Evolutionary conservation across 2,888 invertebrate species (phyloP).

Genomic region (Leptopilina myrica): DNA sequence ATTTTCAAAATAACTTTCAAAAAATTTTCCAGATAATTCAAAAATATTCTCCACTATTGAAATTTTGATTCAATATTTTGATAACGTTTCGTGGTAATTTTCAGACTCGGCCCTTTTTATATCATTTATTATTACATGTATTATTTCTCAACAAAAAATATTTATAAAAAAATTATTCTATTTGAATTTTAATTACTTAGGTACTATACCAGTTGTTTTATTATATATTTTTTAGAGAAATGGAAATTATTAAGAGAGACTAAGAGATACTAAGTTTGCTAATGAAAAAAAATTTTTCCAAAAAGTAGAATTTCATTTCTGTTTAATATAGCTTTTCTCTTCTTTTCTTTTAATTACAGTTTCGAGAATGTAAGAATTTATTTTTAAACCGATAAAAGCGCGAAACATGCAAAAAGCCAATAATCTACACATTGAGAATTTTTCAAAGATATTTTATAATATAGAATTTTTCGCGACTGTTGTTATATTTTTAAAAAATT

Average conservation of each 20-base stretch:
- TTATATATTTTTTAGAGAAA: too few species aligned
- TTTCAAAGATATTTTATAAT: neutral
- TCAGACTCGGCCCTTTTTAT: neutral
- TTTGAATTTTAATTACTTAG: too few species aligned
- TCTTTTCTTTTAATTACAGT: neutral
- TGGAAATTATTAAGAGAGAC: too few species aligned
- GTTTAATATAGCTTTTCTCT: neutral
- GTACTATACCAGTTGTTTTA: too few species aligned
- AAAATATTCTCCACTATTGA: neutral
- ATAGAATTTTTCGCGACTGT: neutral
- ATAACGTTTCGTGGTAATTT: neutral
- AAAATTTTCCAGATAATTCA: neutral
- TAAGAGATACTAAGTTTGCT: neutral
- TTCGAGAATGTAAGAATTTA: too few species aligned
- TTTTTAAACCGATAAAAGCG: neutral
- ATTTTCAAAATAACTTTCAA: neutral
- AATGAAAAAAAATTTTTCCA: neutral
- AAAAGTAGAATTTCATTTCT: too few species aligned
- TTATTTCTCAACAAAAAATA: too few species aligned
- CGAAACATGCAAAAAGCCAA: neutral
- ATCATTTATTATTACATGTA: too few species aligned
- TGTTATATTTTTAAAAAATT: neutral
- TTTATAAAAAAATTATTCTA: too few species aligned
- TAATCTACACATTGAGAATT: conserved; percentile 25
- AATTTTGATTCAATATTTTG: conserved; percentile 3